These are phyloP conservation scores for Tachyglossus aculeatus DNA, from an alignment of 2,797 vertebrate genomes.

Conservation along the genomic window DNA sequence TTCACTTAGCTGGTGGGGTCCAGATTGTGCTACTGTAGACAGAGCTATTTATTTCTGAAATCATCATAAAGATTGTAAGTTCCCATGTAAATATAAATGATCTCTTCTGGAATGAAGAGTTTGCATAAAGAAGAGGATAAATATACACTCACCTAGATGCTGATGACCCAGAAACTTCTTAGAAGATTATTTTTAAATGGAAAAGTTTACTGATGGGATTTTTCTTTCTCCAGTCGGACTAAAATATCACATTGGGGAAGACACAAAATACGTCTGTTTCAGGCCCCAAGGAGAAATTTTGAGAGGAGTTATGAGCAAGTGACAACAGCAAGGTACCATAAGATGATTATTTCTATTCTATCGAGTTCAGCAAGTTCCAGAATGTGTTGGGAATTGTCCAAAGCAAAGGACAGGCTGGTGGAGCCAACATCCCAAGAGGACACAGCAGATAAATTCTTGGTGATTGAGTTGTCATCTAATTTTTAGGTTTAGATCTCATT, in stretches of 20 bases:
- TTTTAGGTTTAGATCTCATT: no score
- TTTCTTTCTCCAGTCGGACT: neutral
- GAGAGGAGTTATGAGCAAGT: neutral
- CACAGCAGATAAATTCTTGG: no score
- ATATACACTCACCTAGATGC: conserved; percentile 1
- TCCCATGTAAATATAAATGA: conserved; percentile 10
- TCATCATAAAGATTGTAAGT: neutral
- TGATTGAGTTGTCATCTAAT: no score
- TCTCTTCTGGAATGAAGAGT: conserved; percentile 4
- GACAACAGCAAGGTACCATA: no score
- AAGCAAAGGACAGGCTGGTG: no score
- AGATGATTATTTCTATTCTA: no score
- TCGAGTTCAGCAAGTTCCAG: no score
- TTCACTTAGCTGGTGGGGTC: no score
- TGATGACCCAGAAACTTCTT: conserved; percentile 27
- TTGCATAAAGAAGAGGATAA: conserved; percentile 9
- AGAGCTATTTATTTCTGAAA: conserved; percentile 26
- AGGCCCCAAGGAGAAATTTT: conserved; percentile 5
- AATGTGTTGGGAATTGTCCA: no score
- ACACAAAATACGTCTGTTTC: neutral
- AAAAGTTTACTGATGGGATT: neutral
- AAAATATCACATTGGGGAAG: conserved; percentile 17
- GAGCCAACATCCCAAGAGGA: no score
- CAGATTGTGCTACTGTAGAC: neutral
- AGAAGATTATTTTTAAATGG: neutral